Evolutionary conservation across 2,113 vertebrate genomes (phyloP).

Genomic region (Solenodon paradoxus): DNA sequence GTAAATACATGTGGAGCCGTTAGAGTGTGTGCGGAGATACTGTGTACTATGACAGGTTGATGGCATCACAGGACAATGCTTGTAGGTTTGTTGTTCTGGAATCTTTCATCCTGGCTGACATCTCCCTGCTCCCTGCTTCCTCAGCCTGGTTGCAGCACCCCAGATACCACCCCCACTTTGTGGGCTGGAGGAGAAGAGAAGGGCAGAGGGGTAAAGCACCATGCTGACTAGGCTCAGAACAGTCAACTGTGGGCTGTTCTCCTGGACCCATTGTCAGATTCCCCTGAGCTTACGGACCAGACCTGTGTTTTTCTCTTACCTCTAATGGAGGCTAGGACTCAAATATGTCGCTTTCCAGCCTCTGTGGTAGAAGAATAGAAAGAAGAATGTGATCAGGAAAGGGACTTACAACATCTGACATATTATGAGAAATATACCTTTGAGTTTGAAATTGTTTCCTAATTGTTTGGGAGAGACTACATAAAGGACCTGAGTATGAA

Average conservation of each 20-base stretch:
- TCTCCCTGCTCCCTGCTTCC: neutral
- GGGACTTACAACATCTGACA: fast-evolving
- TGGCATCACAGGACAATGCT: neutral
- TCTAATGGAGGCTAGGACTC: neutral
- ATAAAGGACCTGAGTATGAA: neutral
- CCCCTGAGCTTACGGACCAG: neutral
- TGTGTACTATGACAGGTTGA: neutral
- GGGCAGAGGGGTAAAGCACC: neutral
- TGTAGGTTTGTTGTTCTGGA: fast-evolving
- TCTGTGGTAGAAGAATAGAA: fast-evolving
- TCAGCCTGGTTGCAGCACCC: neutral
- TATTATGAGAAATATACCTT: neutral
- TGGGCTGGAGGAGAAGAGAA: neutral
- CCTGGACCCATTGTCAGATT: neutral
- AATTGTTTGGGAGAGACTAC: neutral
- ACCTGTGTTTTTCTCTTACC: fast-evolving
- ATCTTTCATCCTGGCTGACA: neutral
- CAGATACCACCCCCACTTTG: neutral
- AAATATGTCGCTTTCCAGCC: fast-evolving
- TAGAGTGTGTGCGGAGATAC: fast-evolving
- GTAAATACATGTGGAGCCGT: fast-evolving
- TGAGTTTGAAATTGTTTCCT: neutral
- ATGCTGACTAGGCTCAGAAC: neutral
- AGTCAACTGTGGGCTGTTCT: fast-evolving
- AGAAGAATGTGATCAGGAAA: neutral